Evolutionary conservation across 2,888 invertebrate genomes (phyloP).

Genomic region (Synanthedon formicaeformis): DNA sequence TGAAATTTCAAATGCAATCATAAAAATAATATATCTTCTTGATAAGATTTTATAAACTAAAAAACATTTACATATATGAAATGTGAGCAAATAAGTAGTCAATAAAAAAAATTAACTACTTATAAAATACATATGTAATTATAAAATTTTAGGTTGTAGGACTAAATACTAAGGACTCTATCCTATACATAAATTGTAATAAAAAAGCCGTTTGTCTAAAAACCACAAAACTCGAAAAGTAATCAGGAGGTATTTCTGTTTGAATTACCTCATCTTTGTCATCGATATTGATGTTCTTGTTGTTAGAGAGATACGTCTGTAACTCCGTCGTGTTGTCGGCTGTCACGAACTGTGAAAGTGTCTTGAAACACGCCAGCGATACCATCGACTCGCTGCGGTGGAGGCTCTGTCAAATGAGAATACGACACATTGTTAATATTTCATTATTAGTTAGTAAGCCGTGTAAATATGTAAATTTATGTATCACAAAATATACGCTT

Average conservation of each 20-base stretch:
- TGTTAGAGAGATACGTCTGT: slow-evolving; percentile 85
- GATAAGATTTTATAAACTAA: too few relatives aligned
- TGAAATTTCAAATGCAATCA: too few relatives aligned
- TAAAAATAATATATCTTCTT: too few relatives aligned
- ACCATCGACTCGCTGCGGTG: slow-evolving; percentile 93
- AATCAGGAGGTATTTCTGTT: not conserved
- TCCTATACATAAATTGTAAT: too few relatives aligned
- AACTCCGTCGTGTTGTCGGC: slow-evolving; percentile 84
- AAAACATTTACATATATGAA: too few relatives aligned
- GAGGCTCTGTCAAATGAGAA: slow-evolving; percentile 73
- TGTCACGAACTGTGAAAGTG: slow-evolving; percentile 82
- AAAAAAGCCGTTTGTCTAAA: not conserved
- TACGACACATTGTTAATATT: not conserved
- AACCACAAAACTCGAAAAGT: not conserved
- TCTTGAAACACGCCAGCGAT: slow-evolving; percentile 84
- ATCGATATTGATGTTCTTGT: slow-evolving; percentile 84
- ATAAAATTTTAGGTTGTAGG: not conserved
- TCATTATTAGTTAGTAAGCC: too few relatives aligned
- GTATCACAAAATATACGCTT: too few relatives aligned
- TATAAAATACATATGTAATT: too few relatives aligned
- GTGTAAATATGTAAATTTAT: too few relatives aligned
- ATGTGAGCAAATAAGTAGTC: too few relatives aligned
- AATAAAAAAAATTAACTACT: too few relatives aligned
- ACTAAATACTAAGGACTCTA: too few relatives aligned
- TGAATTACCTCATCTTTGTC: slow-evolving; percentile 85